A percentile compares a stretch with the other conserved stretches of the same genome.
phyloP scores from a whole-genome alignment of 1,140 invertebrate species.

The Triops longicaudatus region DNA sequence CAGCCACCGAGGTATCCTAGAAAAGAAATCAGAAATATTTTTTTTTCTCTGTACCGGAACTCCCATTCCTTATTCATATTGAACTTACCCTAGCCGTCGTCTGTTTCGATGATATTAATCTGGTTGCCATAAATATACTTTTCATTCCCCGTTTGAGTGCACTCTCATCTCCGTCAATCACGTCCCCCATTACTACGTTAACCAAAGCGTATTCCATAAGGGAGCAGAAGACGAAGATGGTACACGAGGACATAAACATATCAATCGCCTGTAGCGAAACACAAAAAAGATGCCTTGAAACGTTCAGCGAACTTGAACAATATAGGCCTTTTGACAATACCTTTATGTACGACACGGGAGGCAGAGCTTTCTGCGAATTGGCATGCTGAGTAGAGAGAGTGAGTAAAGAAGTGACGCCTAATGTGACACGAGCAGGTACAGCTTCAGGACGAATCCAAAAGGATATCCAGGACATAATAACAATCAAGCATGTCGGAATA shows the following conservation, averaged over 20 bases:
- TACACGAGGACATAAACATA: constrained; percentile 47
- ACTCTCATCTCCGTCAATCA: constrained; percentile 29
- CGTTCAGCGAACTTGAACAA: no score
- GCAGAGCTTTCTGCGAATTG: constrained; percentile 29
- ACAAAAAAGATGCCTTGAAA: not conserved
- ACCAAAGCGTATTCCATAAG: constrained; percentile 43
- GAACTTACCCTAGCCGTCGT: not conserved
- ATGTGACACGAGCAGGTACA: constrained; percentile 36
- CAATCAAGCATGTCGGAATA: constrained; percentile 76
- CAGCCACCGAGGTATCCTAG: not conserved
- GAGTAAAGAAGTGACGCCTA: constrained; percentile 34
- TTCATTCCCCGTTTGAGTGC: constrained; percentile 27
- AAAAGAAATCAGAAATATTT: not conserved
- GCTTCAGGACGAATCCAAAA: constrained; percentile 39
- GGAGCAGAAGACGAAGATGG: constrained; percentile 43
- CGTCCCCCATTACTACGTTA: constrained; percentile 33
- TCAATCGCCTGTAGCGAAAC: constrained; percentile 44
- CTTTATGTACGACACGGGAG: constrained; percentile 29
- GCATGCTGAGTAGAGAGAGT: constrained; percentile 31
- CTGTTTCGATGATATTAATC: constrained; percentile 10
- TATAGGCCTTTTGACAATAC: constrained; percentile 16
- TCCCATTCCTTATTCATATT: not conserved
- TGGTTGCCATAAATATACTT: constrained; percentile 23
- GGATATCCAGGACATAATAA: constrained; percentile 62
- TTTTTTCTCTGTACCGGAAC: not conserved